Base-by-base conservation (phyloP, 2,888 invertebrate species). In the Eretmocerus hayati region DNA sequence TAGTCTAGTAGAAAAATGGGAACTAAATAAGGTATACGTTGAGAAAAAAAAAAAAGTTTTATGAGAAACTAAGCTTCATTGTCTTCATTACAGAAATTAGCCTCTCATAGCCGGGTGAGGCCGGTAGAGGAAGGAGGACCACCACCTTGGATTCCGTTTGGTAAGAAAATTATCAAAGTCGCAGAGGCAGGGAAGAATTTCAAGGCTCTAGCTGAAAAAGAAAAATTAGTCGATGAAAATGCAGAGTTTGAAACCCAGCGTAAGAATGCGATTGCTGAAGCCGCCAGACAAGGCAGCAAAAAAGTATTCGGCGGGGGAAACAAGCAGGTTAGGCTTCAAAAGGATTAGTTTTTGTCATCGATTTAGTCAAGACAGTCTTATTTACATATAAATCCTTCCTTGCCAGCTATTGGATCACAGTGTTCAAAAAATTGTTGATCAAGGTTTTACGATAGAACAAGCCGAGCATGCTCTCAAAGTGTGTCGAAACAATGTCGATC, bases 101-200 rank as follows among this genome's bases (percentile, higher is more conserved):
- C 69, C n/a, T 57, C 56, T 5, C 69, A 68, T 38, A 64, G 65
- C 55, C 56, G 66, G 74, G 76, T 79, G 42, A 77, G 80, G 30
- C 75, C 78, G 46, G 78, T 78, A 6, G 80, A 78, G 47, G 84
- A 86, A 59, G 87, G 87, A 54, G 89, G 88, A 1, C 90, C 92
- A 2, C 92, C 90, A 35, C 84, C 87, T 32, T 94, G 93, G 90
- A 90, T 92, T 59, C 85, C 91, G 30, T 93, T 94, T 74, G 93
- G 93, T 0, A 83, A 86, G 62, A 83, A 81, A 62, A 77, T 89
- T 46, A 75, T 83, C 59, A 76, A 78, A 43, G 70, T 77, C 5
- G 65, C 70, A 26, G 71, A 78, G 21, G 74, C 78, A 33, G 81
- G 84, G 53, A 79, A 79, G 57, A 80, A 81, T 60, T 88, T 88